Evolutionary conservation across 2,888 invertebrate species (phyloP), one percentile per base, ranked within the genome.

Genomic region (Drosophila eohydei): DNA sequence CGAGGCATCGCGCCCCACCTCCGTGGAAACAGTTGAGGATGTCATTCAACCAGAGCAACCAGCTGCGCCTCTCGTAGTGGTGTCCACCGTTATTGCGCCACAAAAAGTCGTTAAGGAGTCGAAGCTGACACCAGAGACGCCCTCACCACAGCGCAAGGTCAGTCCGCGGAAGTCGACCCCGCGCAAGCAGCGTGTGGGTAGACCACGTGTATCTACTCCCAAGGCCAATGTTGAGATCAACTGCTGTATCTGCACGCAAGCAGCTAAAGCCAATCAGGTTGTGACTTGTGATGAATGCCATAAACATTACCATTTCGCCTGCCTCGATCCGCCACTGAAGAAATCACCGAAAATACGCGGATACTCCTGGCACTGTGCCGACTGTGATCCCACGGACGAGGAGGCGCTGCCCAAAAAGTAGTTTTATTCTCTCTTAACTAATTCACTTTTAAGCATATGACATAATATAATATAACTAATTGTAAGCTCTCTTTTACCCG

Each of bases 331-430:
- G 56, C 98, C 98, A 14, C 94, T 98, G 14, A 98, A 97, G 93
- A 98, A 98, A 93, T 96, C 97, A 69, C 98, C 98, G 1, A 98
- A 98, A 94, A 96, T 96, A 88, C 95, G 98, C 61, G 98, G 98
- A 38, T 98, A 98, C 92, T 97, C 97, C 14, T 98, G 98, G 98
- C 97, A 97, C 93, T 98, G 98, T 93, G 97, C 97, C 57, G 97
- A 97, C 92, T 98, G 98, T 94, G 98, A 98, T 94, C 97, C 97
- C 69, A 97, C 97, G 88, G 97, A 91, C 16, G 91, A 91, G 30
- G 91, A 91, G 54, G 83, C 87, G 60, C 80, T 84, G 70, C 87
- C 62, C 44, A 59, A 70, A 50, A 74, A 77, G 14, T 69, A 74
- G 54, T 38, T 38, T n/a, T 40, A 43, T 11, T 14, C 38, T 50